These are phyloP conservation scores for Taxidea taxus DNA, from an alignment of 2,113 vertebrate genomes.

Conservation along the genomic window DNA sequence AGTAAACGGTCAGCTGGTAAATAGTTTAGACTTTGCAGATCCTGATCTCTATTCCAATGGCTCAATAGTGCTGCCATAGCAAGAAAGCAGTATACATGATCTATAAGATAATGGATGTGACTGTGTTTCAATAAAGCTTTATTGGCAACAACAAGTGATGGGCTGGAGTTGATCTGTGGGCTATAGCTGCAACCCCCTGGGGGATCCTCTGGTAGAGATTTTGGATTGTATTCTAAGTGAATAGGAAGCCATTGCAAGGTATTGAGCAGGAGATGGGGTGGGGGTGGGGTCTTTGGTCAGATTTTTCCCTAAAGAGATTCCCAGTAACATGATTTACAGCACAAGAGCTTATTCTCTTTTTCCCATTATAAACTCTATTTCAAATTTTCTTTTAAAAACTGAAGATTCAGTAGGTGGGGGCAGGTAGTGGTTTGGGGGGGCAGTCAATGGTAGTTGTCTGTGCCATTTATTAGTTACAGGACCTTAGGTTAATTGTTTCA, in stretches of 20 bases:
- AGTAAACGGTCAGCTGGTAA: neutral
- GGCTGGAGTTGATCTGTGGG: neutral
- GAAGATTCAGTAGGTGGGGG: neutral
- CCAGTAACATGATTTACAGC: neutral
- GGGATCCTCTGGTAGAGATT: neutral
- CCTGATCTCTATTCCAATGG: neutral
- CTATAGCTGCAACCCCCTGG: neutral
- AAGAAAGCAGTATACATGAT: neutral
- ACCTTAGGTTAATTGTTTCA: constrained; percentile 34
- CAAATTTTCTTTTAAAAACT: neutral
- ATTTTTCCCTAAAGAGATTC: neutral
- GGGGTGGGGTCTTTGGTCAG: neutral
- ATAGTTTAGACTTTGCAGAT: neutral
- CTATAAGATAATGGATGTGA: neutral
- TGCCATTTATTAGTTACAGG: neutral
- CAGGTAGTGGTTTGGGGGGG: neutral
- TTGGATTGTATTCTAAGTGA: neutral
- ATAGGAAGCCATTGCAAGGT: neutral
- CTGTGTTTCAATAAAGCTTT: neutral
- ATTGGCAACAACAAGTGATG: neutral
- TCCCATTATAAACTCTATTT: neutral
- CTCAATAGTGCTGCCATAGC: neutral
- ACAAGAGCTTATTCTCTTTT: neutral
- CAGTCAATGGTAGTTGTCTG: neutral
- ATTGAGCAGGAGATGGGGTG: neutral